Evolutionary conservation across 2,113 vertebrate species (phyloP), one percentile per base, ranked within the genome.

Genomic region (Hiodon alosoides): DNA sequence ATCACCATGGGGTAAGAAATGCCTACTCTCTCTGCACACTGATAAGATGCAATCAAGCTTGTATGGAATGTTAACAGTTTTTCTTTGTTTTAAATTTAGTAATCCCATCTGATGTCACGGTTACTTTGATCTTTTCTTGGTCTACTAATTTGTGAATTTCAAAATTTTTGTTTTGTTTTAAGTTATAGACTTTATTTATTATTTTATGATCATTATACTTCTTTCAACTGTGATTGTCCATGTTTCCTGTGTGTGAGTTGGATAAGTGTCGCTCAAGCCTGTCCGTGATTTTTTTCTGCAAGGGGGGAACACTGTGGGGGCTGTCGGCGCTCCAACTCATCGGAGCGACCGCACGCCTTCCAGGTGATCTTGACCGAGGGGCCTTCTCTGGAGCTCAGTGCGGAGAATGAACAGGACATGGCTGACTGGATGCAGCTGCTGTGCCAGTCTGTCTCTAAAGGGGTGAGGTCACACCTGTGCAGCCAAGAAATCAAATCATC

Each of bases 281-380:
- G 3, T 69, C 46, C 78, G 17, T 74, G 1, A 51, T 4, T 78
- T 31, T 78, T 31, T 50, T 16, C 46, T 1, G 66, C 3, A 86
- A 98, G 96, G 2, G 96, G 96, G 14, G 96, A 96, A 83, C 94
- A 96, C 83, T 99, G 97, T 46, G 96, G 97, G 76, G 96, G 96
- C 74, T 98, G 96, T 85, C 91, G 95, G 10, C 92, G 96, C 69
- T 92, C 96, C 64, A 96, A 93, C 89, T 90, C 91, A 85, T 92
- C 93, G 9, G 97, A 99, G 69, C 92, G 91, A 68, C 94, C 93
- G 13, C 95, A 98, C 83, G 92, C 95, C 78, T 98, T 98, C 91
- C 97, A 98, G 82, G 95, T 99, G 84, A 92, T 99, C 84, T 89
- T 98, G 67, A 91, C 93, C 0, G 96, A 96, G 83, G 93, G 92